phyloP scores from a whole-genome alignment of 2,797 vertebrate genomes.

The Pangasius sanitwongsei region DNA sequence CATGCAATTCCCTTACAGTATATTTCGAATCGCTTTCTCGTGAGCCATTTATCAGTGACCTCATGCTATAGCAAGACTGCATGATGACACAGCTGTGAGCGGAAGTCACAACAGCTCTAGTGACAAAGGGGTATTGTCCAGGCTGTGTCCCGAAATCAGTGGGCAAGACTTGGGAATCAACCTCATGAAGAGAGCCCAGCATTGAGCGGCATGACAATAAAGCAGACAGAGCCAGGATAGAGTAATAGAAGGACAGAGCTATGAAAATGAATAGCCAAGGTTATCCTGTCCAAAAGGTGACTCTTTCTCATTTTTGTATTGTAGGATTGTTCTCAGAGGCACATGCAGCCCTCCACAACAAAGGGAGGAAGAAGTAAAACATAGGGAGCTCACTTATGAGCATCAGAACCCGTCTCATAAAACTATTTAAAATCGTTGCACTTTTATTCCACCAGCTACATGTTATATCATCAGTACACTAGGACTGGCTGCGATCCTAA shows the following conservation, averaged over 20 bases:
- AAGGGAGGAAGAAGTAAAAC: slow-evolving; percentile 42
- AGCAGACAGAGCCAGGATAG: slow-evolving; percentile 37
- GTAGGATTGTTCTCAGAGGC: slow-evolving; percentile 20
- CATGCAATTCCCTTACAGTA: background rate
- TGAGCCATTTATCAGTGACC: slow-evolving; percentile 31
- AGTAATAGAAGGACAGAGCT: slow-evolving; percentile 21
- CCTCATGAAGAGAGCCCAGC: slow-evolving; percentile 41
- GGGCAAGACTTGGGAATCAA: slow-evolving; percentile 58
- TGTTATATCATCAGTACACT: background rate
- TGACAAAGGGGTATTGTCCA: slow-evolving; percentile 64
- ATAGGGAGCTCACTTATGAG: background rate
- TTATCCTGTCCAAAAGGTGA: slow-evolving; percentile 25
- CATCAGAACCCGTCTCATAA: background rate
- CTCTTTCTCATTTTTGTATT: background rate
- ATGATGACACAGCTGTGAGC: slow-evolving; percentile 34
- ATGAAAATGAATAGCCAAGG: slow-evolving; percentile 37
- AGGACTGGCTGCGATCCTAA: background rate
- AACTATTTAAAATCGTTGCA: background rate
- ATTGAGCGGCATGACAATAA: slow-evolving; percentile 56
- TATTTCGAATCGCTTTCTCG: background rate
- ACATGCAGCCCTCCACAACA: slow-evolving; percentile 18
- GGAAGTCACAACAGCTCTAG: slow-evolving; percentile 57
- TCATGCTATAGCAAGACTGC: slow-evolving; percentile 19
- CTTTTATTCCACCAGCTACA: background rate
- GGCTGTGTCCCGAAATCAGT: slow-evolving; percentile 31